Evolutionary conservation across 1,140 invertebrate genomes (phyloP).

Genomic region (Papilio dardanus): DNA sequence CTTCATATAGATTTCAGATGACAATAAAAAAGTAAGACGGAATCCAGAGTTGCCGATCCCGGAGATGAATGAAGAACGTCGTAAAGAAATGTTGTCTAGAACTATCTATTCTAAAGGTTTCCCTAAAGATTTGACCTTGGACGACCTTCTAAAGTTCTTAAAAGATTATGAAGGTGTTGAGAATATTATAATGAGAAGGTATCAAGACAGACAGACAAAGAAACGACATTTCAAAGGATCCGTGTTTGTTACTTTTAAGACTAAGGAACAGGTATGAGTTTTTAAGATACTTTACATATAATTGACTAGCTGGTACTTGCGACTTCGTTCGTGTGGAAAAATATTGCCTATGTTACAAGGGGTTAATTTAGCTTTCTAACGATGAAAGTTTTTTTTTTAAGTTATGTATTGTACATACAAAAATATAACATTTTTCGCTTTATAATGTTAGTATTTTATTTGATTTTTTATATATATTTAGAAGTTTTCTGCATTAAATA

Average conservation of each 20-base stretch:
- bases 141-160: conserved; percentile 90
- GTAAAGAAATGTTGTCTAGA: conserved; percentile 88
- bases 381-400: no score
- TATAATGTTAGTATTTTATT: no score
- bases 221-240: conserved; percentile 93
- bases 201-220: conserved; percentile 86
- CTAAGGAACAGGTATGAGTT: conserved; percentile 84
- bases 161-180: conserved; percentile 88
- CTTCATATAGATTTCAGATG: conserved; percentile 86
- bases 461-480: no score
- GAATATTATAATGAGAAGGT: conserved; percentile 90
- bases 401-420: no score
- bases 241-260: conserved; percentile 92
- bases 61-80: conserved; percentile 91
- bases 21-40: conserved; percentile 91
- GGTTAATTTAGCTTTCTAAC: no score
- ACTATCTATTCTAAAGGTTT: conserved; percentile 97
- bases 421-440: no score
- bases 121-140: conserved; percentile 86
- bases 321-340: no score
- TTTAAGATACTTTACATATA: no score
- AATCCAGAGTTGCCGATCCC: conserved; percentile 90
- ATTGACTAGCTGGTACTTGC: no score
- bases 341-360: no score
- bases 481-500: no score